Evolutionary conservation across 2,113 vertebrate genomes (phyloP).

Genomic region (Lates calcarifer): DNA sequence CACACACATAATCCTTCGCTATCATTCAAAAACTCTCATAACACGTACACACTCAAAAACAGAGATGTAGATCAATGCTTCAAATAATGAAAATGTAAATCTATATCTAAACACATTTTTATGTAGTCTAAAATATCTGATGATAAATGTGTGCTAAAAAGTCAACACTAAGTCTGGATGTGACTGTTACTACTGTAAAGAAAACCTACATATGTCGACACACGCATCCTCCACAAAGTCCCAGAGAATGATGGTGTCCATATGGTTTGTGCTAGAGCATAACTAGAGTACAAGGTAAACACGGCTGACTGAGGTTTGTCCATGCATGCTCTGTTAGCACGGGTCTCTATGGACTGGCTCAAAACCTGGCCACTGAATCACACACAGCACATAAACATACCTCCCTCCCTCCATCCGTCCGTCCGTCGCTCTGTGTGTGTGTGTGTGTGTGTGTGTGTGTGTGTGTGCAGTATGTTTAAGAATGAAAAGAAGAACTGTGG

Average conservation of each 20-base stretch:
- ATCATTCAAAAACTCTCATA: conserved; percentile 55
- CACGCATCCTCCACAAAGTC: conserved; percentile 3
- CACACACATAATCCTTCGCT: conserved; percentile 58
- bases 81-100: conserved; percentile 34
- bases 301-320: conserved; percentile 77
- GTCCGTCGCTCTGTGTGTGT: conserved; percentile 4
- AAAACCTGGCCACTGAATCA: conserved; percentile 77
- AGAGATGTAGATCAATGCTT: conserved; percentile 34
- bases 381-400: conserved; percentile 53
- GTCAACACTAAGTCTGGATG: not conserved
- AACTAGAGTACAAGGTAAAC: conserved; percentile 72
- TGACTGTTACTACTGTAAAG: conserved; percentile 25
- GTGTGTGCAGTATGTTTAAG: conserved; percentile 57
- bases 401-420: conserved; percentile 32
- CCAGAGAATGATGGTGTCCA: conserved; percentile 55
- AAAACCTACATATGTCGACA: conserved; percentile 6
- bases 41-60: conserved; percentile 19
- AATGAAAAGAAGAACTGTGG: conserved; percentile 57
- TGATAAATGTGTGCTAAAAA: conserved; percentile 21
- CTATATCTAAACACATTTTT: conserved; percentile 15
- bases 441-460: conserved; percentile 20
- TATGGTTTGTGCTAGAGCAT: conserved; percentile 62
- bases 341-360: conserved; percentile 69
- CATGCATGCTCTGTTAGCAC: conserved; percentile 67
- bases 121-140: not conserved